Base-by-base conservation (phyloP, 2,888 invertebrate genomes). In the Cotesia congregata region DNA sequence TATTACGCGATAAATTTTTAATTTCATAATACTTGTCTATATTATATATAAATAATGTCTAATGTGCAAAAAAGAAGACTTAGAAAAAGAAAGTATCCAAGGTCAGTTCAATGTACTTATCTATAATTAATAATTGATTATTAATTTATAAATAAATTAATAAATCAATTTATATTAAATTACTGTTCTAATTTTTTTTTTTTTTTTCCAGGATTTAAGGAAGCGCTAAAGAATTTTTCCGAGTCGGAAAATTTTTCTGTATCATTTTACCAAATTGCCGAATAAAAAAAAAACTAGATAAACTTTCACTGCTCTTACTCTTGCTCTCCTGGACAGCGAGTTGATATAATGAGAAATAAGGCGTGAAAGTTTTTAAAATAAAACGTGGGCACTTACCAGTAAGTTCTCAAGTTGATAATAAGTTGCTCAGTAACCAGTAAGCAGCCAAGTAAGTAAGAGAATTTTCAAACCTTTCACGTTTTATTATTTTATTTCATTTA, bases 331-430 rank as follows among this genome's bases (percentile, higher is more conserved):
- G 9, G 50, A 7, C 50, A 12, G 30, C 12, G 50, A 50, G 50
- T 12, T 50, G 12, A 50, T 50, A 7, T 7, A 50, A 50, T 50
- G 50, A 50, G 50, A 50, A 50, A 50, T 50, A 7, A 50, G 7
- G 50, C 50, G 50, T 50, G 50, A 50, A 50, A 50, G 50, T 50
- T 50, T 50, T 50, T 50, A 50, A 50, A 50, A 50, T 50, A 50
- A 50, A 12, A 50, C 12, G 9, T 50, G 50, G 50, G 50, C 50
- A 50, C 7, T 50, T 50, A 50, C 50, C 7, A 50, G 50, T 50
- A 12, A 50, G 50, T 50, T 50, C 50, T 50, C 7, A 7, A 50
- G 50, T 50, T 12, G 12, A 50, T 50, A 50, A 50, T 50, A 50
- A 50, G 9, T 50, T 50, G 7, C 3, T 12, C 50, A 50, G 9